Percentiles rank a stretch among this genome's conserved stretches.
phyloP scores from a whole-genome alignment of 2,888 invertebrate species.

The Uloborus plumipes region DNA sequence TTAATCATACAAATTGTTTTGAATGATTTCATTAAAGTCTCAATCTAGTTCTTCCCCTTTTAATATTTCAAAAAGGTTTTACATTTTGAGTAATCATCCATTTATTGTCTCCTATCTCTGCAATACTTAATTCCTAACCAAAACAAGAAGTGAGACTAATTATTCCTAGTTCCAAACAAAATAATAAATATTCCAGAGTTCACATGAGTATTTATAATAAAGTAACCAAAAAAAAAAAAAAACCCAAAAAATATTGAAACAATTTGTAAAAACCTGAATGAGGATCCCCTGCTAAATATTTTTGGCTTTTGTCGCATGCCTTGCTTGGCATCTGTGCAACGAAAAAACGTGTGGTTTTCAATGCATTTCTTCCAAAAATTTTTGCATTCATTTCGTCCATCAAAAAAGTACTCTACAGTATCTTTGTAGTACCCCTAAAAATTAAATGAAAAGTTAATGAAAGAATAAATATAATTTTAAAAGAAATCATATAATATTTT shows the following conservation, averaged over 20 bases:
- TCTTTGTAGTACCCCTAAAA: constrained; percentile 95
- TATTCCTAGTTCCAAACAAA: neutral
- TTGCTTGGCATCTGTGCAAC: constrained; percentile 88
- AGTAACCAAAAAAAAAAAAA: neutral
- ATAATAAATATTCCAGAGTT: neutral
- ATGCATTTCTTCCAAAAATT: constrained; percentile 99
- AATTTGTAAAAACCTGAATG: constrained; percentile 71
- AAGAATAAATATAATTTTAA: neutral
- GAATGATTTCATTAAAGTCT: no score
- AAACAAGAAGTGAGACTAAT: no score
- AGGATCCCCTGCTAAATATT: constrained; percentile 94
- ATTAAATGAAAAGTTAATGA: neutral
- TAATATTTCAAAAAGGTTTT: no score
- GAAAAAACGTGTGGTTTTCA: constrained; percentile 99
- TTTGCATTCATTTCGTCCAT: constrained; percentile 97
- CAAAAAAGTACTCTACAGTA: constrained; percentile 98
- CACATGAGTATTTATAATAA: neutral
- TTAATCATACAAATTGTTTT: no score
- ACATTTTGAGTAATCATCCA: no score
- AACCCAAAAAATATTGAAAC: neutral
- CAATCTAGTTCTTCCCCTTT: no score
- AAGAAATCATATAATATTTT: neutral
- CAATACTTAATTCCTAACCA: no score
- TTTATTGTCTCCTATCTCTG: no score
- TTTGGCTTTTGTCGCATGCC: constrained; percentile 85